Conservation (phyloP, 2,797 vertebrate genomes). For the Cetoscarus ocellatus region DNA sequence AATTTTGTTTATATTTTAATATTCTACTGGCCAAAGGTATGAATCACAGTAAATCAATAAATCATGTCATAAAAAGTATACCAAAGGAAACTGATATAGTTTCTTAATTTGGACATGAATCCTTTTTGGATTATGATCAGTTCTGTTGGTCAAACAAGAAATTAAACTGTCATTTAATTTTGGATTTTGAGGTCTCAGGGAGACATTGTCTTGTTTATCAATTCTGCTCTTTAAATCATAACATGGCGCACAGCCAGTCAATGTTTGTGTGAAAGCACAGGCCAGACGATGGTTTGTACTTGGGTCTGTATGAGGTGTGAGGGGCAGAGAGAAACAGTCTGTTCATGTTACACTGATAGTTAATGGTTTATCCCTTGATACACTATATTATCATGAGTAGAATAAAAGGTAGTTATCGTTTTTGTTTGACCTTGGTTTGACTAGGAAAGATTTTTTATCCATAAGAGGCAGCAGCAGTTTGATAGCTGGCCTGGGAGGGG, state of each 20-base stretch:
- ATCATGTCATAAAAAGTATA: background rate
- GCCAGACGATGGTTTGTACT: no score
- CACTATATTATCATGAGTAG: background rate
- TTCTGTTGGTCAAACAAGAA: background rate
- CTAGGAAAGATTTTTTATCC: conserved; percentile 13
- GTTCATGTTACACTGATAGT: no score
- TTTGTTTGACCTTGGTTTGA: background rate
- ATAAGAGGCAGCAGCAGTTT: conserved; percentile 3
- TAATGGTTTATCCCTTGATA: no score
- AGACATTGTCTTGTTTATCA: background rate
- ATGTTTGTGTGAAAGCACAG: background rate
- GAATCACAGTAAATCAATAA: background rate
- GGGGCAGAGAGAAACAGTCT: no score
- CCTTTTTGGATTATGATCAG: background rate
- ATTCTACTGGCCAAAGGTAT: background rate
- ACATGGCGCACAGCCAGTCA: conserved; percentile 8
- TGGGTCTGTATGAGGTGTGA: no score
- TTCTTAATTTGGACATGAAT: background rate
- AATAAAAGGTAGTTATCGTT: background rate
- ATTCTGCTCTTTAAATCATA: conserved; percentile 13
- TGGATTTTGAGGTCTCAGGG: background rate
- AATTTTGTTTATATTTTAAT: background rate
- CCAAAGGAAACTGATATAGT: no score
- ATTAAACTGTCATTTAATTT: background rate
- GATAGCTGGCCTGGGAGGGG: conserved; percentile 22